Conservation (phyloP, 2,888 invertebrate species). For the Crossocerus cetratus region DNA sequence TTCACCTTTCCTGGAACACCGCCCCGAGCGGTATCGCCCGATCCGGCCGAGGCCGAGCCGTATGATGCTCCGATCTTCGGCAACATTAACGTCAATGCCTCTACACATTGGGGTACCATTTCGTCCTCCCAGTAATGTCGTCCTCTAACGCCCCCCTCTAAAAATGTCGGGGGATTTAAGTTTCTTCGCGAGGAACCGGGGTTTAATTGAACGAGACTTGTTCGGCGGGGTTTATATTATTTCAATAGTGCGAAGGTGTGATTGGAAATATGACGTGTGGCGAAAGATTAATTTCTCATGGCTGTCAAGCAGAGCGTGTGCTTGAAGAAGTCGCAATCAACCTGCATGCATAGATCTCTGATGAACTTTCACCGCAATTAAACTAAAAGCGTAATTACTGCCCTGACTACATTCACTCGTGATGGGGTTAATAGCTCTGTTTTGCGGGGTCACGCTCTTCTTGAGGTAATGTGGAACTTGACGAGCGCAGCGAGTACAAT, state of each 20-base stretch:
- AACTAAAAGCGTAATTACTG: slow-evolving; percentile 61
- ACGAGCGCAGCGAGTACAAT: slow-evolving; percentile 24
- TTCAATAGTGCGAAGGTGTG: too few relatives aligned
- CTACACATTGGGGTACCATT: too few relatives aligned
- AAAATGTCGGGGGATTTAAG: too few relatives aligned
- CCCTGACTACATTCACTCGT: slow-evolving; percentile 52
- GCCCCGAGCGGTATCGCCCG: slow-evolving; percentile 50
- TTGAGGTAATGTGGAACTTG: slow-evolving; percentile 49
- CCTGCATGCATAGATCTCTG: neutral
- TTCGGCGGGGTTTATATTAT: too few relatives aligned
- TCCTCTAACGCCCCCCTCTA: too few relatives aligned
- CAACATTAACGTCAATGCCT: slow-evolving; percentile 34
- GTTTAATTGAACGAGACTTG: too few relatives aligned
- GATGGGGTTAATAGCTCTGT: slow-evolving; percentile 59
- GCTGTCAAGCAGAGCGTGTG: slow-evolving; percentile 4
- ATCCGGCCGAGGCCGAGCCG: slow-evolving; percentile 47
- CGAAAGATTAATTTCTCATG: too few relatives aligned
- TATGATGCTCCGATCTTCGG: slow-evolving; percentile 22
- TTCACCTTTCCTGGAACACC: slow-evolving; percentile 56
- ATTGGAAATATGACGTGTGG: too few relatives aligned
- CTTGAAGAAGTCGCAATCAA: too few relatives aligned
- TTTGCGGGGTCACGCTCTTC: slow-evolving; percentile 46
- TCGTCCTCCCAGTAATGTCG: too few relatives aligned
- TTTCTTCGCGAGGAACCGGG: too few relatives aligned
- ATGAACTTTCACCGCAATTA: slow-evolving; percentile 67